phyloP scores from a whole-genome alignment of 2,888 invertebrate species.

The Cryptus armator region DNA sequence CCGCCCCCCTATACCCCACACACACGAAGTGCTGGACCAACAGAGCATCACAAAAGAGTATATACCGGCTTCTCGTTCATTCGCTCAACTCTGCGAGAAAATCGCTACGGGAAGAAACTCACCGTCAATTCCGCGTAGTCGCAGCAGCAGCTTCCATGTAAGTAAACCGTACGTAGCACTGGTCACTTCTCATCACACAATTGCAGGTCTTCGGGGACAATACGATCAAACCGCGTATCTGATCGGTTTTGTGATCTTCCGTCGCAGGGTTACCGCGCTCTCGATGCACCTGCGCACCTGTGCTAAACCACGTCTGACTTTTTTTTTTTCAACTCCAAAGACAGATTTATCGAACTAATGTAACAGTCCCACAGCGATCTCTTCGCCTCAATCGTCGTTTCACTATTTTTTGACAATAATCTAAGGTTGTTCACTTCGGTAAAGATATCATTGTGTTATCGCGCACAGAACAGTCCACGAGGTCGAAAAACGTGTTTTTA shows the following conservation, averaged over 20 bases:
- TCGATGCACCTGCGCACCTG: constrained; percentile 40
- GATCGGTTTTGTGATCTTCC: constrained; percentile 51
- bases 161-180: constrained; percentile 76
- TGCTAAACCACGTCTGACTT: constrained; percentile 8
- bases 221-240: constrained; percentile 48
- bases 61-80: constrained; percentile 36
- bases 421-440: constrained; percentile 18
- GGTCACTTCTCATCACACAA: constrained; percentile 81
- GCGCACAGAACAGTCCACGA: constrained; percentile 49
- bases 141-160: constrained; percentile 75
- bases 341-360: constrained; percentile 16
- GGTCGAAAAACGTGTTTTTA: constrained; percentile 6
- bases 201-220: constrained; percentile 65
- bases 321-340: constrained; percentile 5
- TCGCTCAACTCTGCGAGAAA: constrained; percentile 58
- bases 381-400: background rate
- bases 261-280: constrained; percentile 61
- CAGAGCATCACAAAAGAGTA: constrained; percentile 40
- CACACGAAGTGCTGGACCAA: constrained; percentile 16
- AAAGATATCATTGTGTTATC: background rate
- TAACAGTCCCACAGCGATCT: constrained; percentile 20
- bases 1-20: background rate
- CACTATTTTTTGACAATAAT: background rate
- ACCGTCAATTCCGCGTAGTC: constrained; percentile 77
- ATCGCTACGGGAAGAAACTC: constrained; percentile 73